Conservation (phyloP, 1,140 invertebrate genomes). For the Papilio polyxenes region DNA sequence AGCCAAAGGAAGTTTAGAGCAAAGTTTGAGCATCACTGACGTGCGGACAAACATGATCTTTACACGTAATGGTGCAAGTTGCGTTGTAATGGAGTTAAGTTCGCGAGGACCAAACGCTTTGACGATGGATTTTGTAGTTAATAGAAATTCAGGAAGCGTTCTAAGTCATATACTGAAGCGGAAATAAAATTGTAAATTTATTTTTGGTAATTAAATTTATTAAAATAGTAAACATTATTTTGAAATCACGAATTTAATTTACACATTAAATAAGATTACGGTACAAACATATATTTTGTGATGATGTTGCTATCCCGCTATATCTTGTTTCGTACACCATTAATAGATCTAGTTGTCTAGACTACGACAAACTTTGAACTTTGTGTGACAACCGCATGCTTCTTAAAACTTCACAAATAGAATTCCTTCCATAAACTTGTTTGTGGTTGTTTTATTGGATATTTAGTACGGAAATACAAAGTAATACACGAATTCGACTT, state of each 20-base stretch:
- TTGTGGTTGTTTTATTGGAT: not conserved
- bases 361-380: not conserved
- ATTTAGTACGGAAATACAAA: not conserved
- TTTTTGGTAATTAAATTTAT: too few relatives aligned
- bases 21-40: conserved; percentile 28
- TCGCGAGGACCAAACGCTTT: conserved; percentile 37
- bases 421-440: not conserved
- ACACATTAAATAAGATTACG: too few relatives aligned
- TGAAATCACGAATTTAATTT: too few relatives aligned
- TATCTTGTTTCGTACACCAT: not conserved
- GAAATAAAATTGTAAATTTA: not conserved
- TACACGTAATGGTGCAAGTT: conserved; percentile 17
- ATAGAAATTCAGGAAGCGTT: conserved; percentile 41
- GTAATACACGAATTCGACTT: too few relatives aligned
- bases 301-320: not conserved
- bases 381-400: not conserved
- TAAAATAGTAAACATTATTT: not conserved
- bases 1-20: not conserved
- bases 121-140: conserved; percentile 42
- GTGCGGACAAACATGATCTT: conserved; percentile 29
- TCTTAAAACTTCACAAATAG: not conserved
- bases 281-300: not conserved
- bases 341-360: not conserved
- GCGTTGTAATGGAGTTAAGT: conserved; percentile 42
- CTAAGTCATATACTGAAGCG: conserved; percentile 31